Evolutionary conservation across 2,797 vertebrate genomes (phyloP), one percentile per base, ranked within the genome.

Genomic region (Podarcis lilfordi): DNA sequence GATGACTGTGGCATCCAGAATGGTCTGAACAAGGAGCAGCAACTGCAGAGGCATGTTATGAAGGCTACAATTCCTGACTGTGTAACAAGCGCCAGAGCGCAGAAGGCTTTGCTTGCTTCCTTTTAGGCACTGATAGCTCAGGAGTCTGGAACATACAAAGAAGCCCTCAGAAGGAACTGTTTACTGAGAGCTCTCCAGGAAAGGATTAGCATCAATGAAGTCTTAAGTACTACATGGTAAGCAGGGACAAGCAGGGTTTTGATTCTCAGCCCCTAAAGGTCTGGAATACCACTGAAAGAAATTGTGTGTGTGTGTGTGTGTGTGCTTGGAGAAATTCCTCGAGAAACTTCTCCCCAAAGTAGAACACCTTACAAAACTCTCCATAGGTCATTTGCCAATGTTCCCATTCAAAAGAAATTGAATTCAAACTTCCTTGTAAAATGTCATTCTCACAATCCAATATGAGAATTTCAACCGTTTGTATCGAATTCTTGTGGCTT

Each of bases 101-200:
- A 35, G 50, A 23, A 37, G 25, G 23, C 7, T 23, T 50, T 40
- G n/a, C 83, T 76, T 32, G 59, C 78, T 35, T 68, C 4, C 11
- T 81, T 85, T 76, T 7, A n/a, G 59, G 40, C 69, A 81, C 10
- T 27, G 78, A 8, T 21, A 80, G 55, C 3, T 10, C 2, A 25
- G 55, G 61, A 75, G 83, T n/a, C 71, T 81, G 83, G 59, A 40
- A 59, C 5, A 1, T 25, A 84, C n/a, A 69, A 85, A 85, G 79
- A 76, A 37, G 71, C 61, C 71, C 32, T 81, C 19, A 87, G 59
- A 75, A 76, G 59, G 50, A 74, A n/a, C 43, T 8, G 25, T 66
- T 55, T 25, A 66, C 74, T 23, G 78, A 43, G 71, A 29, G 25
- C 59, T 68, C 19, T 80, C 88, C 78, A 81, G 88, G 78, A 85